Percentiles rank a stretch among this genome's conserved stretches.
These are phyloP conservation scores for Clitarchus hookeri DNA, from an alignment of 2,888 invertebrate species.

Conservation along the genomic window DNA sequence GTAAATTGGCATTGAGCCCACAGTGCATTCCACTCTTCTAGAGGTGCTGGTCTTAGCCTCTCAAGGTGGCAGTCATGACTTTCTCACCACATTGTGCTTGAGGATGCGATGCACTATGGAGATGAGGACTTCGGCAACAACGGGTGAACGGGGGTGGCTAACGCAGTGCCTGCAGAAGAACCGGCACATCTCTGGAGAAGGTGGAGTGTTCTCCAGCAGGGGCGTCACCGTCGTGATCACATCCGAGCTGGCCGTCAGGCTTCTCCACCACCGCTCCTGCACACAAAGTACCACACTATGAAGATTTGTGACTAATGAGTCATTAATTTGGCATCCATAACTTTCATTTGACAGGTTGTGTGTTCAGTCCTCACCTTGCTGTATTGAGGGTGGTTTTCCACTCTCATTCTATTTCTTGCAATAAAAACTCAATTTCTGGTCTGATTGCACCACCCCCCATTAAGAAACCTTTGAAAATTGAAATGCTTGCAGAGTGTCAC, in stretches of 20 bases:
- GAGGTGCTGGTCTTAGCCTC: neutral
- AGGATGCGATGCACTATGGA: slow-evolving; percentile 77
- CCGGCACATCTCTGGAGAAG: slow-evolving; percentile 64
- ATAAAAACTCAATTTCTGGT: too few species aligned
- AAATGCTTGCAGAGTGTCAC: too few species aligned
- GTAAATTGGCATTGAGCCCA: too few species aligned
- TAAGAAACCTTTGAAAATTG: too few species aligned
- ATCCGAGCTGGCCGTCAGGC: slow-evolving; percentile 59
- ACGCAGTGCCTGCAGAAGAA: slow-evolving; percentile 67
- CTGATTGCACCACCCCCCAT: too few species aligned
- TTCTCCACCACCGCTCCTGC: slow-evolving; percentile 55
- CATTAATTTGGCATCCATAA: too few species aligned
- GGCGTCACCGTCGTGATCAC: slow-evolving; percentile 64
- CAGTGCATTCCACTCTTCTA: too few species aligned
- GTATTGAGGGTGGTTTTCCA: too few species aligned
- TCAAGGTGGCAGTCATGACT: slow-evolving; percentile 27
- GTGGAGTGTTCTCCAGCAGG: slow-evolving; percentile 67
- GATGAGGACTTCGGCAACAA: slow-evolving; percentile 69
- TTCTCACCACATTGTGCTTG: slow-evolving; percentile 71
- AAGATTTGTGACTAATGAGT: neutral
- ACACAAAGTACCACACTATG: slow-evolving; percentile 47
- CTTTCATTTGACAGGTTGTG: too few species aligned
- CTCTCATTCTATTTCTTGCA: too few species aligned
- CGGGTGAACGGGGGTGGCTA: slow-evolving; percentile 68
- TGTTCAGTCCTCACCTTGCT: too few species aligned